Evolutionary conservation across 2,888 invertebrate genomes (phyloP).

Genomic region (Zhuqinia jingwanae): DNA sequence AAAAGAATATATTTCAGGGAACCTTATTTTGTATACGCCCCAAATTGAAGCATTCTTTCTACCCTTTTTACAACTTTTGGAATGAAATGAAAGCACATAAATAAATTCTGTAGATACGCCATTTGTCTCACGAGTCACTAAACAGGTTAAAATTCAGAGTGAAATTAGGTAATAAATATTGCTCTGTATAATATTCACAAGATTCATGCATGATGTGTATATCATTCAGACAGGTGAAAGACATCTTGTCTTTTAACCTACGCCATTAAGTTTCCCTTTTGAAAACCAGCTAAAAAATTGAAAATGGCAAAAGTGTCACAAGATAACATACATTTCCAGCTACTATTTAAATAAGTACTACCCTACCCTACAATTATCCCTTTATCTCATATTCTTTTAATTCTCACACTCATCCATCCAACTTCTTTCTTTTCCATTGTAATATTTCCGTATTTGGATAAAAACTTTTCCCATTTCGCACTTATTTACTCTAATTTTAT

Average conservation of each 20-base stretch:
- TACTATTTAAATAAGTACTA: too few species aligned
- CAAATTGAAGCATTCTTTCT: background rate
- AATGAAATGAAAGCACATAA: background rate
- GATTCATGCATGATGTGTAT: background rate
- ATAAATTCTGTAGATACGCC: background rate
- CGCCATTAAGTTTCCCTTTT: too few species aligned
- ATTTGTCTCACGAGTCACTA: conserved; percentile 16
- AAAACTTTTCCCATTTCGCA: background rate
- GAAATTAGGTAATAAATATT: background rate
- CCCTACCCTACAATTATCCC: too few species aligned
- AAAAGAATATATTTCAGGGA: background rate
- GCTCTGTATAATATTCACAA: background rate
- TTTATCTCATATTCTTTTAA: background rate
- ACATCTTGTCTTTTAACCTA: too few species aligned
- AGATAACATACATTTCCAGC: too few species aligned
- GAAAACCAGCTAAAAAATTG: too few species aligned
- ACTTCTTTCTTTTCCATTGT: background rate
- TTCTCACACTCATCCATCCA: background rate
- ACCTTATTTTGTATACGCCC: background rate
- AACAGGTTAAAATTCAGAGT: conserved; percentile 22
- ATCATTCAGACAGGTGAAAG: too few species aligned
- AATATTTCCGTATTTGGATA: background rate
- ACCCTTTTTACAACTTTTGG: background rate
- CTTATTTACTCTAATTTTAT: background rate
- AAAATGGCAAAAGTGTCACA: background rate